Percentiles rank a stretch among this genome's conserved stretches.
Evolutionary conservation across 2,888 invertebrate genomes (phyloP).

Genomic region (Adelognathus sp.): DNA sequence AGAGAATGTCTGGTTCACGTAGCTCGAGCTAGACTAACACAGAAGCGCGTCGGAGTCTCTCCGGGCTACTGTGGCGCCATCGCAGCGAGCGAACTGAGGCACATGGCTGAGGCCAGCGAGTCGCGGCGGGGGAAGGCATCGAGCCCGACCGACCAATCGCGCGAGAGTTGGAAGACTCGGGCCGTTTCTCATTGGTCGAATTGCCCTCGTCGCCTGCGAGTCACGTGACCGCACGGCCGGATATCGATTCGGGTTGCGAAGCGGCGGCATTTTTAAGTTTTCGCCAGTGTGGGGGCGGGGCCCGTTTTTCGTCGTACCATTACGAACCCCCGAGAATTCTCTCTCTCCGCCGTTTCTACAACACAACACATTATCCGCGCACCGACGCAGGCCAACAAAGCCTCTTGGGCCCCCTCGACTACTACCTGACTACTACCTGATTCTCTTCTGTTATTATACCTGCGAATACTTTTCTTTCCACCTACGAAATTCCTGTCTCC

Average conservation of each 20-base stretch:
- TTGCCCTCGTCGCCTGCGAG: background rate
- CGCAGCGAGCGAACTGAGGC: constrained; percentile 40
- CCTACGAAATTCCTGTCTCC: constrained; percentile 31
- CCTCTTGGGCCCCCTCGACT: constrained; percentile 57
- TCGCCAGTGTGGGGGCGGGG: constrained; percentile 72
- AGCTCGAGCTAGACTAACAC: background rate
- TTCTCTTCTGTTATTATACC: no score
- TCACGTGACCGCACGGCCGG: constrained; percentile 84
- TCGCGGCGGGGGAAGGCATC: background rate
- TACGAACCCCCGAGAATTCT: constrained; percentile 66
- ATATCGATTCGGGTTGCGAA: constrained; percentile 90
- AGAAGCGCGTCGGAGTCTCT: background rate
- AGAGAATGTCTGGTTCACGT: background rate
- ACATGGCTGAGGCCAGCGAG: constrained; percentile 28
- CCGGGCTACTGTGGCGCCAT: constrained; percentile 55
- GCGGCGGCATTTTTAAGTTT: constrained; percentile 92
- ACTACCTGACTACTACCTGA: constrained; percentile 16
- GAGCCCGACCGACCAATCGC: constrained; percentile 10
- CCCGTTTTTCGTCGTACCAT: constrained; percentile 24
- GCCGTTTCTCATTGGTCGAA: constrained; percentile 13
- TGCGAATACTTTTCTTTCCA: constrained; percentile 47
- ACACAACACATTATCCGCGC: background rate
- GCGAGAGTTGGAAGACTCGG: background rate
- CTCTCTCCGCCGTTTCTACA: background rate
- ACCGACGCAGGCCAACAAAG: constrained; percentile 2